A percentile compares a stretch with the other conserved stretches of the same genome.
Evolutionary conservation across 2,113 vertebrate genomes (phyloP).

Genomic region (Typhlomys cinereus): DNA sequence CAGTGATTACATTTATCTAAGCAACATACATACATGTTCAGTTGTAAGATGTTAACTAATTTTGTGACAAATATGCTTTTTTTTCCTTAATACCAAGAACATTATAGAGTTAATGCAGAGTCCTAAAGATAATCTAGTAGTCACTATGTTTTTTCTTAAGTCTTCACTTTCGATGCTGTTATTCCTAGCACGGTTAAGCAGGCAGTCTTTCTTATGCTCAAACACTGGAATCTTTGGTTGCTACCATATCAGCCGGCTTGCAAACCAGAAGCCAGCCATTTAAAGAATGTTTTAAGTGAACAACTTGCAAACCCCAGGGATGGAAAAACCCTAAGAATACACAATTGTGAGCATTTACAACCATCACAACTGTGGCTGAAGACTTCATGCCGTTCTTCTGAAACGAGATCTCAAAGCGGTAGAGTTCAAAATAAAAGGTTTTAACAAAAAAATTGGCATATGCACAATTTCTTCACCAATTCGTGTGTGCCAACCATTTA

Average conservation of each 20-base stretch:
- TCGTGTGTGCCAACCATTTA: conserved; percentile 89
- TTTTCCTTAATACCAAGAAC: conserved; percentile 95
- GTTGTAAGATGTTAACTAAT: conserved; percentile 93
- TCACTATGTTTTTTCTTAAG: conserved; percentile 91
- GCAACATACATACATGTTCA: conserved; percentile 95
- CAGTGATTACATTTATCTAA: conserved; percentile 94
- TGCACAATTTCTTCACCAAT: conserved; percentile 92
- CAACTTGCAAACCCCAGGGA: conserved; percentile 89
- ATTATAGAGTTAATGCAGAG: conserved; percentile 94
- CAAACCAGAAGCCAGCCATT: conserved; percentile 88
- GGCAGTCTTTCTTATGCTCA: conserved; percentile 91
- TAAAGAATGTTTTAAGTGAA: conserved; percentile 92
- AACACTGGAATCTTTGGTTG: conserved; percentile 93
- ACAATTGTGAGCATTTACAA: conserved; percentile 90
- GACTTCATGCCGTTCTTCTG: conserved; percentile 91
- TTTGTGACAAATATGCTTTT: conserved; percentile 91
- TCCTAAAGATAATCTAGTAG: conserved; percentile 94
- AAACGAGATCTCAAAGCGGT: conserved; percentile 90
- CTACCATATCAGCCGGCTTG: conserved; percentile 87
- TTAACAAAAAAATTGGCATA: conserved; percentile 92
- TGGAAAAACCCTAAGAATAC: conserved; percentile 87
- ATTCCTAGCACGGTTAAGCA: conserved; percentile 93
- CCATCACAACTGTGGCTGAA: conserved; percentile 89
- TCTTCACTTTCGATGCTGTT: conserved; percentile 93
- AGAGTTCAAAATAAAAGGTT: conserved; percentile 89